These are phyloP conservation scores for Abramis brama DNA, from an alignment of 2,113 vertebrate species.

Conservation along the genomic window DNA sequence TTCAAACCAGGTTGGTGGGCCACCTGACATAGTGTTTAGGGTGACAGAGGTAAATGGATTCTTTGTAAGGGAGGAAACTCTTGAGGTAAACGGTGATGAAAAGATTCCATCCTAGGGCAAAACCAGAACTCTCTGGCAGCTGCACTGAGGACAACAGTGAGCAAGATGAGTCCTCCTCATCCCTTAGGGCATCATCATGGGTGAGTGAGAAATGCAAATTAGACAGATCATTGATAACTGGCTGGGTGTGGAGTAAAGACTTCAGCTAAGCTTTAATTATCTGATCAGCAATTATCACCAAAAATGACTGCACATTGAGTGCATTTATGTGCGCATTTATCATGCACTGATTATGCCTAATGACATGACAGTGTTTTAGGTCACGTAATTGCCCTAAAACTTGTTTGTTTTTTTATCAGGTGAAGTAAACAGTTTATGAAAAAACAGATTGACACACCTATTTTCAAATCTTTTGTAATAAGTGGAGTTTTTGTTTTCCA, in stretches of 20 bases:
- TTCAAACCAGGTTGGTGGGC: constrained; percentile 50
- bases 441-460: background rate
- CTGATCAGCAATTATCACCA: background rate
- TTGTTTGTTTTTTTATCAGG: background rate
- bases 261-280: background rate
- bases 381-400: background rate
- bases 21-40: constrained; percentile 50
- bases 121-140: constrained; percentile 56
- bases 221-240: background rate
- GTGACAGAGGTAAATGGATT: constrained; percentile 53
- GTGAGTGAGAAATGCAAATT: constrained; percentile 65
- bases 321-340: background rate
- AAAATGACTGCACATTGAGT: background rate
- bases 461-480: background rate
- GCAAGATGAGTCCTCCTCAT: constrained; percentile 62
- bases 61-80: constrained; percentile 25
- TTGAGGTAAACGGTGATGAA: constrained; percentile 62
- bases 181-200: constrained; percentile 66
- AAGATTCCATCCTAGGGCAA: constrained; percentile 58
- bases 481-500: background rate
- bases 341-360: background rate
- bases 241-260: background rate
- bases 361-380: background rate
- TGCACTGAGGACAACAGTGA: constrained; percentile 66
- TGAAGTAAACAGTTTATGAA: background rate